Evolutionary conservation across 2,888 invertebrate species (phyloP), one percentile per base, ranked within the genome.

Genomic region (Eupithecia subfuscata): DNA sequence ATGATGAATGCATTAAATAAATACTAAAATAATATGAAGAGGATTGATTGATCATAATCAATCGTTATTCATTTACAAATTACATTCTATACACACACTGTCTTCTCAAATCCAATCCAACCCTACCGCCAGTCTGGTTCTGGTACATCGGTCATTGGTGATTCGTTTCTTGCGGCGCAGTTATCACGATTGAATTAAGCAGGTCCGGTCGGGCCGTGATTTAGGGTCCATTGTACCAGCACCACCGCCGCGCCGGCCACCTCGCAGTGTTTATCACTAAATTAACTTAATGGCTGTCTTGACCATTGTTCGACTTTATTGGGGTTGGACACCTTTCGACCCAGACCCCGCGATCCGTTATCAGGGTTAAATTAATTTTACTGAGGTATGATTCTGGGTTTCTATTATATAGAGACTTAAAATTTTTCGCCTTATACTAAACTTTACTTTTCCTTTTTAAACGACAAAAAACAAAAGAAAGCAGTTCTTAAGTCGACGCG

Each of bases 161-260:
- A 94, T 94, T 92, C 92, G 94, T 93, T 94, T 94, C 89, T 94
- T 92, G 91, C 90, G 86, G 87, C 90, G 90, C 93, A 92, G 94
- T 93, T 94, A 95, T 94, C 94, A 90, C 91, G 94, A 95, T 95
- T 94, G 94, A 95, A 95, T 95, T 93, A 95, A 92, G 90, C 89
- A 89, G 89, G 87, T 85, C 83, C 72, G 72, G 72, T 84, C 87
- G 90, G 86, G 84, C 85, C 83, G 88, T 91, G 91, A 93, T 92
- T 92, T 92, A 92, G 89, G 85, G 74, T 45, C 79, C 79, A 80
- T 80, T 81, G 80, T 81, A 63, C 78, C 18, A 7, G n/a, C 67
- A 64, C 18, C 73, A 74, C 74, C 76, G 64, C 73, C 37, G 60
- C n/a, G n/a, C n/a, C n/a, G n/a, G 68, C 60, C 52, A 76, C 77